Evolutionary conservation across 1,140 invertebrate species (phyloP).

Genomic region (Aricia agestis): DNA sequence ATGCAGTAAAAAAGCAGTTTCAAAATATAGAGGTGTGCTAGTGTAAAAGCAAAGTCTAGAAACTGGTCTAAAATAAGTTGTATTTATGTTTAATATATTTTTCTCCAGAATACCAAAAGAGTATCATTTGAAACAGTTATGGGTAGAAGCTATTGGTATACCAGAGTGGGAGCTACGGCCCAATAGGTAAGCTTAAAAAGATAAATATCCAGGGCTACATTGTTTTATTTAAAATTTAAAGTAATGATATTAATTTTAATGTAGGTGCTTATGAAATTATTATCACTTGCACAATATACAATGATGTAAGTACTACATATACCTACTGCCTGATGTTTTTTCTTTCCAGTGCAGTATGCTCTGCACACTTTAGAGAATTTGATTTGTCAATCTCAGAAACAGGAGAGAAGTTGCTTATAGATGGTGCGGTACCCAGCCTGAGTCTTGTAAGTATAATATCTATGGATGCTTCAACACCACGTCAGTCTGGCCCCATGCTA

Average conservation of each 20-base stretch:
- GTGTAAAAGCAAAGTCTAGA: too few species aligned
- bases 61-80: too few species aligned
- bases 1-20: too few species aligned
- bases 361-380: constrained; percentile 8
- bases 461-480: too few species aligned
- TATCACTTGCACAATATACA: not conserved
- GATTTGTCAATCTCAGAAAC: constrained; percentile 4
- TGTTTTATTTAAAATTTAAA: too few species aligned
- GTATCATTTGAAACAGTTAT: not conserved
- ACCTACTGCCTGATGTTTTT: not conserved
- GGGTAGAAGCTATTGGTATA: not conserved
- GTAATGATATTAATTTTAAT: too few species aligned
- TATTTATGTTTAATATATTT: too few species aligned
- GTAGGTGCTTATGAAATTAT: too few species aligned
- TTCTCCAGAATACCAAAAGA: not conserved
- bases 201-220: not conserved
- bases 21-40: too few species aligned
- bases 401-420: constrained; percentile 1
- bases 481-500: too few species aligned
- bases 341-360: constrained; percentile 16
- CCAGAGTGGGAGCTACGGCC: not conserved
- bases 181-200: not conserved
- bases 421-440: not conserved
- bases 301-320: too few species aligned
- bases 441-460: not conserved